These are phyloP conservation scores for Drosophila ezoana DNA, from an alignment of 2,888 invertebrate genomes.

Conservation along the genomic window DNA sequence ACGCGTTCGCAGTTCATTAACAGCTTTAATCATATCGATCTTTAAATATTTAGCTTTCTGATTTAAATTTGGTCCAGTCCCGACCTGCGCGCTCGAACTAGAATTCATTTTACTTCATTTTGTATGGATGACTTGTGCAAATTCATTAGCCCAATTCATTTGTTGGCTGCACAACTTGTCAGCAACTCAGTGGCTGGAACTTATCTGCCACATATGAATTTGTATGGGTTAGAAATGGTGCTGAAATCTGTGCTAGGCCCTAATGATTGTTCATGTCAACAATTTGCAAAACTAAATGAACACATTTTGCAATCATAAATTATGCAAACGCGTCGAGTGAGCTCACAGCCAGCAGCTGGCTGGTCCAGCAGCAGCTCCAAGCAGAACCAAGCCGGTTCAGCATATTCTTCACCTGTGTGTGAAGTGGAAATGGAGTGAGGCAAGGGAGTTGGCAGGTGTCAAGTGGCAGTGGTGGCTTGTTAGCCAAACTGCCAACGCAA, in stretches of 20 bases:
- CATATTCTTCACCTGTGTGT: slow-evolving; percentile 25
- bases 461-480: slow-evolving; percentile 67
- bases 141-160: slow-evolving; percentile 27
- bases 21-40: too few relatives aligned
- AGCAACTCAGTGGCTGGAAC: slow-evolving; percentile 16
- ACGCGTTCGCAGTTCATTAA: too few relatives aligned
- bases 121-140: slow-evolving; percentile 17
- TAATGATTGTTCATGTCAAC: slow-evolving; percentile 80
- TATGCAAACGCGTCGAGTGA: slow-evolving; percentile 67
- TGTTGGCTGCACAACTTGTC: slow-evolving; percentile 29
- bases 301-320: slow-evolving; percentile 78
- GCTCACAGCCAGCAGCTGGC: slow-evolving; percentile 26
- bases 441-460: slow-evolving; percentile 47
- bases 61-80: too few relatives aligned
- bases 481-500: slow-evolving; percentile 72
- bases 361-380: slow-evolving; percentile 24
- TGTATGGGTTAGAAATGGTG: slow-evolving; percentile 55
- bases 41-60: too few relatives aligned
- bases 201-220: slow-evolving; percentile 35
- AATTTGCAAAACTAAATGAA: slow-evolving; percentile 81
- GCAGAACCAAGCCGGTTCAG: slow-evolving; percentile 5
- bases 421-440: background rate
- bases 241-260: slow-evolving; percentile 70
- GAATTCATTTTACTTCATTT: background rate
- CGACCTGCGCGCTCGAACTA: background rate